Evolutionary conservation across 1,140 invertebrate species (phyloP), one percentile per base, ranked within the genome.

Genomic region (Drosophila asahinai): DNA sequence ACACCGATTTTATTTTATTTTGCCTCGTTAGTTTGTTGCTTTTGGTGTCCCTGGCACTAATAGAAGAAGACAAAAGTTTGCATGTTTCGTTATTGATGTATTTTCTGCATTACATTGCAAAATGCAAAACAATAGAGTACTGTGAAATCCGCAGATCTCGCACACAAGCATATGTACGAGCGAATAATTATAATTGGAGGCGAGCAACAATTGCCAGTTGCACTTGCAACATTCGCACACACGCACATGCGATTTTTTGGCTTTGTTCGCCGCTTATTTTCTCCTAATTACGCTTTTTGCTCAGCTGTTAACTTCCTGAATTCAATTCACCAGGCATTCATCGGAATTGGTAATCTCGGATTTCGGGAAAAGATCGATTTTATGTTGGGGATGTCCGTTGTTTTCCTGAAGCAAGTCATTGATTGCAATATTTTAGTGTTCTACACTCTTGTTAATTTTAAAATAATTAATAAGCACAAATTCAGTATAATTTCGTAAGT

Each of bases 121-220:
- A 79, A 79, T 79, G 43, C 54, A 49, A 72, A 79, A 79, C 77
- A 79, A 79, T 79, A 45, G 76, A 55, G 42, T 43, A 48, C 60
- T 47, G 68, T 52, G 76, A 79, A 78, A 78, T 52, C 76, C 38
- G 27, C 7, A 2, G 15, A 57, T 57, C 36, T 40, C 60, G 47
- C 45, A 59, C 45, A 43, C 52, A 17, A 27, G 12, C 33, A 58
- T n/a, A 51, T 51, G 48, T 9, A 54, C 52, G 15, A 48, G 42
- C 49, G 42, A 52, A 63, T 79, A 78, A 78, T 78, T 79, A 63
- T 79, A 78, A 78, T 78, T 79, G 64, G 77, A 63, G 68, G 67
- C 67, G 33, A 49, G 42, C 54, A 57, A 79, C 58, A 78, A 79
- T 71, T 63, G 72, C 27, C 38, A 59, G 33, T 48, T 67, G 67